A percentile compares a stretch with the other conserved stretches of the same genome.
Evolutionary conservation across 2,888 invertebrate species (phyloP).

Genomic region (Hydropsyche betteni): DNA sequence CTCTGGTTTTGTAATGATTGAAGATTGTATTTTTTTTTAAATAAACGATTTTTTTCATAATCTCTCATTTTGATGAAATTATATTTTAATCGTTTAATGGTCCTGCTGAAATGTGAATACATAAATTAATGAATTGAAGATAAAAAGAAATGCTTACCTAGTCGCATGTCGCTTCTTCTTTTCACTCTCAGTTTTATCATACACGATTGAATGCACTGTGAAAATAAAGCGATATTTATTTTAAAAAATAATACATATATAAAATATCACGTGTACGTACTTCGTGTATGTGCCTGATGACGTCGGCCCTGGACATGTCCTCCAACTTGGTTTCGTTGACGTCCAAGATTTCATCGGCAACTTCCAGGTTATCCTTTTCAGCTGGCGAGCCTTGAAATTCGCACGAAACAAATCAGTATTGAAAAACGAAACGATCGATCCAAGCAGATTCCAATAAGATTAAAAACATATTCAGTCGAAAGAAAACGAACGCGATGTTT

Average conservation of each 20-base stretch:
- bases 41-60: no score
- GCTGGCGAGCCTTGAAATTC: slow-evolving; percentile 79
- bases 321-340: slow-evolving; percentile 94
- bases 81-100: no score
- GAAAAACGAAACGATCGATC: no score
- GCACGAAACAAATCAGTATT: no score
- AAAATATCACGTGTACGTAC: slow-evolving; percentile 63
- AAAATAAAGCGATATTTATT: slow-evolving; percentile 57
- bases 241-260: slow-evolving; percentile 10
- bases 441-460: no score
- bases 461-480: no score
- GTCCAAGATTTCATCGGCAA: slow-evolving; percentile 97
- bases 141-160: slow-evolving; percentile 73
- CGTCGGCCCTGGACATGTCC: slow-evolving; percentile 90
- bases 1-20: no score
- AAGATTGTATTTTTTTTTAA: no score
- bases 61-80: no score
- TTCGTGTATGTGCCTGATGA: slow-evolving; percentile 95
- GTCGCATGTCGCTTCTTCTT: slow-evolving; percentile 84
- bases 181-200: slow-evolving; percentile 94
- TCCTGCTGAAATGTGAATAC: no score
- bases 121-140: not conserved
- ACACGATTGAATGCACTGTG: slow-evolving; percentile 94
- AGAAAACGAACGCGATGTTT: no score
- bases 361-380: slow-evolving; percentile 91